Percentiles rank a stretch among this genome's conserved stretches.
These are phyloP conservation scores for Deroptyus accipitrinus DNA, from an alignment of 2,113 vertebrate species.

Conservation along the genomic window DNA sequence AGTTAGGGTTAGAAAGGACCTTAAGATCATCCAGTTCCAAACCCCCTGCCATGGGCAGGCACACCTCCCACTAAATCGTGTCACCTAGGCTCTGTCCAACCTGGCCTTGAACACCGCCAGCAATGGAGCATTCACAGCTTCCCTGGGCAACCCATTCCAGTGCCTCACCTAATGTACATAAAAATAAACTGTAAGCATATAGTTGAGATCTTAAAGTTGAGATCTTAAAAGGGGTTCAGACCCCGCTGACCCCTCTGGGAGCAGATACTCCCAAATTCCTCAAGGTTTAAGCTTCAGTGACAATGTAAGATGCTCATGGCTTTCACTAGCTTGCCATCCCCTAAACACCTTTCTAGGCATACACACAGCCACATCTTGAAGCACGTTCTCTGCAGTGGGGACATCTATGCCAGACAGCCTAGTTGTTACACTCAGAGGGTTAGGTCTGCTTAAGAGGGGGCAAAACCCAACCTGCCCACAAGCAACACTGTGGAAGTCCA, in stretches of 20 bases:
- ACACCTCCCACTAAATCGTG: too few species aligned
- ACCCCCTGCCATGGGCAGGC: too few species aligned
- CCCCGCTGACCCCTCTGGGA: not conserved
- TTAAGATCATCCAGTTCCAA: too few species aligned
- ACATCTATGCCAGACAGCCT: not conserved
- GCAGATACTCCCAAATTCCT: not conserved
- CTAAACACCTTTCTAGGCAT: not conserved
- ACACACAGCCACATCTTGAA: not conserved
- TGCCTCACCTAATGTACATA: too few species aligned
- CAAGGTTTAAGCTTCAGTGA: fast-evolving
- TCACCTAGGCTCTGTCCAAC: too few species aligned
- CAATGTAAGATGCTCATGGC: fast-evolving
- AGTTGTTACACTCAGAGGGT: not conserved
- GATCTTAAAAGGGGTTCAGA: not conserved
- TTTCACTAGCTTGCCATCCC: not conserved
- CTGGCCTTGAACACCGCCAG: too few species aligned
- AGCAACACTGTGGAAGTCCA: not conserved
- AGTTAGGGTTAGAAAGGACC: too few species aligned
- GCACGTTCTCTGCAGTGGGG: not conserved
- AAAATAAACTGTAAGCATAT: not conserved
- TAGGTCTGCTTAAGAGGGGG: not conserved
- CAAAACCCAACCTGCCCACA: not conserved
- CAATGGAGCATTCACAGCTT: too few species aligned
- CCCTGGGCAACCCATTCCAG: too few species aligned
- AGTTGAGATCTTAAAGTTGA: not conserved